phyloP scores from a whole-genome alignment of 1,140 invertebrate species.

The Oreohelix idahoensis region DNA sequence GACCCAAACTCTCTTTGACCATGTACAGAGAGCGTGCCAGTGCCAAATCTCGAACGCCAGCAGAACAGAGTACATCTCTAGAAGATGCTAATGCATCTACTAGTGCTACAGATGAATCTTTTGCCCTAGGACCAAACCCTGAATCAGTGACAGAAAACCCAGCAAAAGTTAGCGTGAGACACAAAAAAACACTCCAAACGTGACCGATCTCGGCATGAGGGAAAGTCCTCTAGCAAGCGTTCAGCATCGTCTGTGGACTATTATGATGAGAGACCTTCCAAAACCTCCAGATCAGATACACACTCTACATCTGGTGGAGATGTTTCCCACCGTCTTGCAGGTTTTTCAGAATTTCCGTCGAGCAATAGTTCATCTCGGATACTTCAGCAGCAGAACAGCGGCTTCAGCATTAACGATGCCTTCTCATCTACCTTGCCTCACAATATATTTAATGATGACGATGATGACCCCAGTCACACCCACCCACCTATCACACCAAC shows the following conservation, averaged over 20 bases:
- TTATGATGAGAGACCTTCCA: slow-evolving; percentile 24
- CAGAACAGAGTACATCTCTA: neutral
- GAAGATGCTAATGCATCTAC: neutral
- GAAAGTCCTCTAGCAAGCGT: slow-evolving; percentile 28
- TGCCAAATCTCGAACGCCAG: slow-evolving; percentile 7
- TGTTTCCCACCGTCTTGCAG: neutral
- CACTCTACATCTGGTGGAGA: neutral
- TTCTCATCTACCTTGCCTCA: slow-evolving; percentile 37
- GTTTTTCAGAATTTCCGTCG: neutral
- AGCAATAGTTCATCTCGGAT: neutral
- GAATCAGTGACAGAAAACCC: slow-evolving; percentile 4
- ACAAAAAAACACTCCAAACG: slow-evolving; percentile 23
- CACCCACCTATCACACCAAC: slow-evolving; percentile 25
- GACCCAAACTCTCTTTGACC: slow-evolving; percentile 16
- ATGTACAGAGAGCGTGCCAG: slow-evolving; percentile 28
- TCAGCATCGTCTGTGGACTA: slow-evolving; percentile 14
- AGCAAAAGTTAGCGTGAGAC: neutral
- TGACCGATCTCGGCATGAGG: slow-evolving; percentile 25
- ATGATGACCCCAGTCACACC: slow-evolving; percentile 19
- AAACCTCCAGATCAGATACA: slow-evolving; percentile 7
- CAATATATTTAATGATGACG: slow-evolving; percentile 39
- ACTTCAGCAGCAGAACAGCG: slow-evolving; percentile 29
- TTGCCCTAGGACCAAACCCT: neutral
- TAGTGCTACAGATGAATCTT: neutral
- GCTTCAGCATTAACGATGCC: slow-evolving; percentile 40